Evolutionary conservation across 2,113 vertebrate genomes (phyloP).

Genomic region (Salvelinus fontinalis): DNA sequence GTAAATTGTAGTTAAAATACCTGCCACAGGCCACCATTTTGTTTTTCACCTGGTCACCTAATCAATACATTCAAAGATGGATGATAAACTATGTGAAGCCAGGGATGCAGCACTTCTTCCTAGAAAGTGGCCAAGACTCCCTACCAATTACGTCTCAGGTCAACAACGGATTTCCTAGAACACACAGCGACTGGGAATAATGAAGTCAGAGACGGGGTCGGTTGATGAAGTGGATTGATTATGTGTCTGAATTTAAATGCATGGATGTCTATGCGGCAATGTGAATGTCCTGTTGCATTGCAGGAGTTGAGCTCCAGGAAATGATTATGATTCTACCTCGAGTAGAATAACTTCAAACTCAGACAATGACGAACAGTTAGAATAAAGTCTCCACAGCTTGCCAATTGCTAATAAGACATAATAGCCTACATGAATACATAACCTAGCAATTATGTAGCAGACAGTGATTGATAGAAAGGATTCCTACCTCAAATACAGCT

Average conservation of each 20-base stretch:
- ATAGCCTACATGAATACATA: no score
- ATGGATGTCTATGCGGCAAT: not conserved
- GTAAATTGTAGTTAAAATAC: not conserved
- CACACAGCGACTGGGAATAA: not conserved
- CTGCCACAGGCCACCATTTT: not conserved
- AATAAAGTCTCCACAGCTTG: no score
- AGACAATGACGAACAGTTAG: no score
- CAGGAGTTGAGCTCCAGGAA: not conserved
- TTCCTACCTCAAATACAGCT: conserved; percentile 90
- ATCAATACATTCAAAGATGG: not conserved
- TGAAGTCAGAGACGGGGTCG: not conserved
- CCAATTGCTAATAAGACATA: no score
- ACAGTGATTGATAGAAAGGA: not conserved
- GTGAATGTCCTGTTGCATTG: not conserved
- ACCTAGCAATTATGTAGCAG: no score
- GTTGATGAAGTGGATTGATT: not conserved
- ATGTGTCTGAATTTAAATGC: not conserved
- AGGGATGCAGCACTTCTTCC: not conserved
- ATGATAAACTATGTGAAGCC: not conserved
- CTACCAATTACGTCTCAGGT: conserved; percentile 1
- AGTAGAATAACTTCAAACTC: no score
- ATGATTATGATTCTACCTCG: not conserved
- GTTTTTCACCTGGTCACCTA: not conserved
- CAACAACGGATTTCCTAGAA: conserved; percentile 16
- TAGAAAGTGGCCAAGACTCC: not conserved